phyloP scores from a whole-genome alignment of 2,113 vertebrate genomes.

The Sylvilagus bachmani region DNA sequence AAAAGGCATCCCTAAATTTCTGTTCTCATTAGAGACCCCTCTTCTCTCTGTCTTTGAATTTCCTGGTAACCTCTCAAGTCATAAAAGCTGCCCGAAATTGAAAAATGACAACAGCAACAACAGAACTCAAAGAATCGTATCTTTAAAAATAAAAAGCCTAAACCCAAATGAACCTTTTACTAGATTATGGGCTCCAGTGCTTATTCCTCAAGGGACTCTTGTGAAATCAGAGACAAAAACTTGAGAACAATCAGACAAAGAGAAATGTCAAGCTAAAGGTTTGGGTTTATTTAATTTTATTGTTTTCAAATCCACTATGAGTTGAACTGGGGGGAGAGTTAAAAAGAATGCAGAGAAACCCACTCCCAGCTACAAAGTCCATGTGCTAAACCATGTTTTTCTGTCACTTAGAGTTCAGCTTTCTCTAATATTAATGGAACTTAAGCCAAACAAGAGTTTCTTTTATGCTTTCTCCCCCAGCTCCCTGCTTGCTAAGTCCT shows the following conservation, averaged over 20 bases:
- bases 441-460: constrained; percentile 87
- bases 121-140: constrained; percentile 52
- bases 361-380: constrained; percentile 71
- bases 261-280: constrained; percentile 78
- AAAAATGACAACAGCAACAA: background rate
- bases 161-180: constrained; percentile 79
- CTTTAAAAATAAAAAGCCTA: constrained; percentile 76
- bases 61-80: constrained; percentile 62
- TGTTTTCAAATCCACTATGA: constrained; percentile 73
- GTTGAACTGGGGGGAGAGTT: background rate
- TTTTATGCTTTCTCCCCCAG: constrained; percentile 86
- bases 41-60: constrained; percentile 48
- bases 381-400: constrained; percentile 78
- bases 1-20: background rate
- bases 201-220: constrained; percentile 78
- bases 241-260: constrained; percentile 81
- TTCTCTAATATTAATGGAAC: constrained; percentile 82
- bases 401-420: constrained; percentile 81
- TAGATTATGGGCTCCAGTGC: constrained; percentile 77
- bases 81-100: constrained; percentile 21
- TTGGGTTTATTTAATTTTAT: constrained; percentile 79
- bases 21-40: background rate
- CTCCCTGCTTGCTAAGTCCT: constrained; percentile 85
- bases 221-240: constrained; percentile 81
- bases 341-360: constrained; percentile 72